Conservation (phyloP, 2,113 vertebrate genomes). For the Passer montanus region DNA sequence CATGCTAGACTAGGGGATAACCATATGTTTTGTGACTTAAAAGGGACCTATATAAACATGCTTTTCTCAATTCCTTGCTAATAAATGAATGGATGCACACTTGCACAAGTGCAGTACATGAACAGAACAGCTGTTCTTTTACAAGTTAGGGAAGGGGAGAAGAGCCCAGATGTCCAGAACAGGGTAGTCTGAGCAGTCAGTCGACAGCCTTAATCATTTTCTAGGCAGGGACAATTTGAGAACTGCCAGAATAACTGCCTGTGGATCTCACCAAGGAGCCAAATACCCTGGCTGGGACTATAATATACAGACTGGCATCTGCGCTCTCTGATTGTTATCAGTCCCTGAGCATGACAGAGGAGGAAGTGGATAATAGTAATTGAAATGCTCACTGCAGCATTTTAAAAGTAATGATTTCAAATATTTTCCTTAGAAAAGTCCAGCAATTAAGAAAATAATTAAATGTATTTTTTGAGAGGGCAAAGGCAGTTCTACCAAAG, state of each 20-base stretch:
- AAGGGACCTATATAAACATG: not conserved
- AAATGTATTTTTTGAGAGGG: not conserved
- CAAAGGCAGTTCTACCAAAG: not conserved
- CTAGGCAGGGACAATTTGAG: constrained; percentile 11
- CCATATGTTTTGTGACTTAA: constrained; percentile 2
- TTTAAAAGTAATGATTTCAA: constrained; percentile 27
- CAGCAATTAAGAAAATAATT: not conserved
- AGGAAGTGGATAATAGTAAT: not conserved
- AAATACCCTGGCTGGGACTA: constrained; percentile 21
- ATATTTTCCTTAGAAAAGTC: not conserved
- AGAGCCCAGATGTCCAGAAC: constrained; percentile 11
- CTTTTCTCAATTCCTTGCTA: not conserved
- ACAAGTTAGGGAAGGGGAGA: not conserved
- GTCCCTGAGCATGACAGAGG: not conserved
- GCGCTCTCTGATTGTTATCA: constrained; percentile 3
- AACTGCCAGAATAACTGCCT: constrained; percentile 35
- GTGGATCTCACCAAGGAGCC: not conserved
- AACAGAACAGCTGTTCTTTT: not conserved
- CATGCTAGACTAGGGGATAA: not conserved
- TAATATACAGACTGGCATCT: constrained; percentile 16
- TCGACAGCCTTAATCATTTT: not conserved
- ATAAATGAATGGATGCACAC: not conserved
- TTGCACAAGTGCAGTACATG: not conserved
- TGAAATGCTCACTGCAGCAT: not conserved
- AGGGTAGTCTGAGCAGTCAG: constrained; percentile 5